Evolutionary conservation across 2,888 invertebrate genomes (phyloP), one percentile per base, ranked within the genome.

Genomic region (Taenaris catops): DNA sequence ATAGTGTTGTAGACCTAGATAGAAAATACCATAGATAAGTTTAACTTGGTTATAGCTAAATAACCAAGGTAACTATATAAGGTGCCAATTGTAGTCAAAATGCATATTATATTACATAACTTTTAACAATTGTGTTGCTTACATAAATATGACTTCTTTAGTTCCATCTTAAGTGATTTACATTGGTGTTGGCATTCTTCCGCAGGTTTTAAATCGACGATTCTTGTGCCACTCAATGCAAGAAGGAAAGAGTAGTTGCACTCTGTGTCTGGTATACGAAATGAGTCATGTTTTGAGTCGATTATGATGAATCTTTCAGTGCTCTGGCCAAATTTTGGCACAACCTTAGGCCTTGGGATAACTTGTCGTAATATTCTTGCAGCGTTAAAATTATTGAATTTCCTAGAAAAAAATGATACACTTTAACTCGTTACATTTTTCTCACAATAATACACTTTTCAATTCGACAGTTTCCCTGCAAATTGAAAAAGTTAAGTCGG

Each of bases 301-400:
- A 96, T 92, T 32, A 96, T 89, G 36, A 94, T 87, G 70, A 89
- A 94, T 58, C 94, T 91, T 67, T 96, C 95, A 28, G 93, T 90
- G 52, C 92, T 92, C 56, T 93, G 92, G 3, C 93, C 93, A 71
- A 92, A 91, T 69, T 90, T 91, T 18, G 92, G 91, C 18, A 94
- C 88, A 52, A 92, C 91, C 41, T 78, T 70, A 1, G 95, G 94
- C 48, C 93, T 89, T 1, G 91, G 91, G 65, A 96, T 94, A 21
- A 93, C 56, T 58, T 90, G 89, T 7, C 96, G 87, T 5, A 96
- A 58, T 27, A 92, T 60, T 59, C 94, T 89, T 25, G 92, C 93
- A 14, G 92, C 89, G 57, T 89, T 86, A 89, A 96, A 93, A 40
- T 92, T 91, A 68, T 93, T 95, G 29, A 95, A 90, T 66, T 93